phyloP scores from a whole-genome alignment of 2,113 vertebrate species.

The Rhynchomys soricoides region DNA sequence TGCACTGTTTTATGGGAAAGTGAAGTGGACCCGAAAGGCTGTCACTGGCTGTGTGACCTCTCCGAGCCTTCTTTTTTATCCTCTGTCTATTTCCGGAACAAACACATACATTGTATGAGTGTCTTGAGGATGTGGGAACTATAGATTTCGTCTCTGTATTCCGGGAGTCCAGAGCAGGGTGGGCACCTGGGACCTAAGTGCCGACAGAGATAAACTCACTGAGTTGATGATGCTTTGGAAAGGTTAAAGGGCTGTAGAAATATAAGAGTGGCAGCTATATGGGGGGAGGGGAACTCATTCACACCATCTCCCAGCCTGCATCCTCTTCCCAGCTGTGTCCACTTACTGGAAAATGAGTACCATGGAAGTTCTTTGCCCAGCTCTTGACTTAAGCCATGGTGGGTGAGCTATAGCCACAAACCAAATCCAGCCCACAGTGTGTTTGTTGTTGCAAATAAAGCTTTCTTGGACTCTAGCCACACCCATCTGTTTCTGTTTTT shows the following conservation, averaged over 20 bases:
- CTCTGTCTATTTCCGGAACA: slow-evolving; percentile 36
- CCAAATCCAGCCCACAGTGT: neutral
- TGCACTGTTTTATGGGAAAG: neutral
- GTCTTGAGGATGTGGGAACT: neutral
- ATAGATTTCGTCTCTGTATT: neutral
- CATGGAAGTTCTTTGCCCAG: neutral
- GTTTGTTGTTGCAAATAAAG: neutral
- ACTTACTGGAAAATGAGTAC: neutral
- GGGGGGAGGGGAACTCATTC: neutral
- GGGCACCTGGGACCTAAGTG: neutral
- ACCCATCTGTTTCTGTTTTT: neutral
- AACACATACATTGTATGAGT: neutral
- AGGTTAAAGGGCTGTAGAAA: neutral
- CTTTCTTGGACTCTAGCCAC: slow-evolving; percentile 19
- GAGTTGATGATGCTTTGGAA: neutral
- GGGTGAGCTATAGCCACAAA: neutral
- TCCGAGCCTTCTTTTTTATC: neutral
- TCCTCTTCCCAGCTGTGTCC: neutral
- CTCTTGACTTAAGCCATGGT: neutral
- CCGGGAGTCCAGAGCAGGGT: neutral
- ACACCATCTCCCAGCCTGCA: neutral
- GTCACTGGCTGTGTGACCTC: slow-evolving; percentile 24
- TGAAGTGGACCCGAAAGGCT: neutral
- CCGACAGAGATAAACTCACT: neutral
- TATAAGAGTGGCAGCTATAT: neutral